Conservation (phyloP, 2,113 vertebrate species). For the Oreamnos americanus region DNA sequence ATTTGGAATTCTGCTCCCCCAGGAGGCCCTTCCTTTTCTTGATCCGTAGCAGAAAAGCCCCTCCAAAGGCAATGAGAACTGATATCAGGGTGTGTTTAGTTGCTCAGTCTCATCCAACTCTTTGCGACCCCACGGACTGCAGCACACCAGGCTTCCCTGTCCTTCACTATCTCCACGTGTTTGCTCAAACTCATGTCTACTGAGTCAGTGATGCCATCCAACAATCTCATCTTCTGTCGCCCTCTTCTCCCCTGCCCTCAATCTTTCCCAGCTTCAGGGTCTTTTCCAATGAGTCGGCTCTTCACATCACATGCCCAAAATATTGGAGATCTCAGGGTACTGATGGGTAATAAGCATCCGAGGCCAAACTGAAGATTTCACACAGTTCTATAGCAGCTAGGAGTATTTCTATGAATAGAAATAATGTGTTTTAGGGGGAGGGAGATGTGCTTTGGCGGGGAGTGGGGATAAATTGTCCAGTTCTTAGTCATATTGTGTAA, state of each 20-base stretch:
- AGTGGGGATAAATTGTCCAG: neutral
- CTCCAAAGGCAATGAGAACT: neutral
- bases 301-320: neutral
- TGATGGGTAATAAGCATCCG: neutral
- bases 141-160: neutral
- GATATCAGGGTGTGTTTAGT: neutral
- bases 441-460: neutral
- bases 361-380: neutral
- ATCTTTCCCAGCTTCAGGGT: neutral
- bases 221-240: neutral
- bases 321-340: neutral
- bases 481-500: neutral
- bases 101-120: fast-evolving
- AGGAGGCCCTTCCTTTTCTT: neutral
- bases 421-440: fast-evolving
- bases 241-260: neutral
- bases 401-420: neutral
- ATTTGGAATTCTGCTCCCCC: neutral
- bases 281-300: neutral
- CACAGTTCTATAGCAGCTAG: neutral
- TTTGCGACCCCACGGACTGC: neutral
- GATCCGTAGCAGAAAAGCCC: neutral
- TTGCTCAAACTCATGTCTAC: neutral
- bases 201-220: neutral
- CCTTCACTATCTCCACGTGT: neutral